These are phyloP conservation scores for Solenopsis invicta DNA, from an alignment of 1,140 invertebrate species.

Conservation along the genomic window DNA sequence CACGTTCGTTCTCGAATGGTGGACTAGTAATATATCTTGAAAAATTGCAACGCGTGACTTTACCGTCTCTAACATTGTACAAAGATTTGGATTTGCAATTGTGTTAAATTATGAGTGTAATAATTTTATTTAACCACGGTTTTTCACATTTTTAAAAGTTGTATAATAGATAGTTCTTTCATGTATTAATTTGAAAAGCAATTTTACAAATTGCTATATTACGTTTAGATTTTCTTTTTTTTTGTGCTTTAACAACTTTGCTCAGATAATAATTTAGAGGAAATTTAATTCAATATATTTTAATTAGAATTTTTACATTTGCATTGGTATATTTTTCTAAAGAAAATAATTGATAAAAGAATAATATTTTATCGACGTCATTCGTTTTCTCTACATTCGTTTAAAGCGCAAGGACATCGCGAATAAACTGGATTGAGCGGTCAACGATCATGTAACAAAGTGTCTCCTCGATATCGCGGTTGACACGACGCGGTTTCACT, in stretches of 20 bases:
- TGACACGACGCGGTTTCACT: slow-evolving; percentile 55
- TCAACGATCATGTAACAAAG: slow-evolving; percentile 60
- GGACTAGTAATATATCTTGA: background rate
- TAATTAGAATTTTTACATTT: background rate
- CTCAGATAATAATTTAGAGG: background rate
- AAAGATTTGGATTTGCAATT: background rate
- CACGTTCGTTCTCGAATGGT: slow-evolving; percentile 20
- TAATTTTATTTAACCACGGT: background rate
- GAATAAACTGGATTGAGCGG: background rate
- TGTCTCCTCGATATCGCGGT: slow-evolving; percentile 43
- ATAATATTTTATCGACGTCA: background rate
- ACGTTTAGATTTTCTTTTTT: background rate
- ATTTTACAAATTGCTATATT: background rate
- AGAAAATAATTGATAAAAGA: no score
- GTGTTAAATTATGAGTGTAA: background rate
- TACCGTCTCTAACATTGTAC: background rate
- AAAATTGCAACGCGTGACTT: slow-evolving; percentile 30
- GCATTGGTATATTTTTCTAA: background rate
- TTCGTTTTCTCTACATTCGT: background rate
- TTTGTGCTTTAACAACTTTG: background rate
- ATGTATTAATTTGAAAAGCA: background rate
- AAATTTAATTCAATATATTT: background rate
- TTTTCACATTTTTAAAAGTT: background rate
- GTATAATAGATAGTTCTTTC: background rate
- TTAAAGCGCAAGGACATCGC: background rate